Base-by-base conservation (phyloP, 2,113 vertebrate species). In the Axis porcinus region DNA sequence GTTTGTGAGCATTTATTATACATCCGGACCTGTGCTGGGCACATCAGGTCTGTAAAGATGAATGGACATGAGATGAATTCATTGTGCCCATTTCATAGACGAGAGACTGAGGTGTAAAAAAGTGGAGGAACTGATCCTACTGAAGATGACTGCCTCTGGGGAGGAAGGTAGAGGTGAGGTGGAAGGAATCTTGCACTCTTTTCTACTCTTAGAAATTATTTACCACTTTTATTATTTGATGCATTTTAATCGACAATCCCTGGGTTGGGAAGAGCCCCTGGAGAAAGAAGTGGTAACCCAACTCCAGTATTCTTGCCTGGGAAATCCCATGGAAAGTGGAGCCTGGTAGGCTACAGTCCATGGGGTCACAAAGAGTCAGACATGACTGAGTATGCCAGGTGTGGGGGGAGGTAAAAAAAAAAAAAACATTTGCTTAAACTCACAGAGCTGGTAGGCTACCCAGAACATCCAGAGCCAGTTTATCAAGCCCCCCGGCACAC, bases 121-220 rank as follows among this genome's bases (percentile, higher is more conserved):
- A 27, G 14, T 6, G 2, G 64, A 45, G 19, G 12, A 28, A 40
- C 58, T 7, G 23, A 12, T 25, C 9, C 54, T 21, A 7, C 5
- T 43, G 6, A 36, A 36, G n/a, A 50, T 2, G 3, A 43, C n/a
- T 5, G n/a, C 45, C 50, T 60, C 70, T 30, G 50, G 13, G 45
- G 47, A 23, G 7, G 1, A 2, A n/a, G n/a, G 7, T 1, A 33
- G 23, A 58, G 57, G 4, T 47, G 2, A 1, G 7, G 1, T 1
- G n/a, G 19, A 27, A 45, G 13, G 43, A 21, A 93, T 89, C 60
- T 40, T 62, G 12, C 19, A 28, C 79, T 43, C 7, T 92, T 93
- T 88, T 1, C 17, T 11, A 27, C 13, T 7, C 1, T 30, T 76
- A 78, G 27, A 79, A 76, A n/a, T 33, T 27, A 81, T 74, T 58